Conservation (phyloP, 2,113 vertebrate genomes). For the Crypturellus undulatus region DNA sequence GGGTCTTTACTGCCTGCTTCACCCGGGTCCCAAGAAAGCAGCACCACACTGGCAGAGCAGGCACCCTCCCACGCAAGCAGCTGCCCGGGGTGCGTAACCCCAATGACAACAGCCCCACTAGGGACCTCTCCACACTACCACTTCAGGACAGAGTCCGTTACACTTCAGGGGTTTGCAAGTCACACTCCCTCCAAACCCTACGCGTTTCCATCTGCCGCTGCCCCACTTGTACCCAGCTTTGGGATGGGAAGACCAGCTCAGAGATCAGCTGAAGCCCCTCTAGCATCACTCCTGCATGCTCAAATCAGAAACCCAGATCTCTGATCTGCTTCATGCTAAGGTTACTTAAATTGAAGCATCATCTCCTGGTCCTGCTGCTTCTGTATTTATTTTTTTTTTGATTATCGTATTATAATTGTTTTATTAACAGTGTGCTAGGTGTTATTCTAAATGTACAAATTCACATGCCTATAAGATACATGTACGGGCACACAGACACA, state of each 20-base stretch:
- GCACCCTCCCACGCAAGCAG: neutral
- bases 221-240: neutral
- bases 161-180: neutral
- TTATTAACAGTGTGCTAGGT: neutral
- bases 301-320: neutral
- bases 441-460: neutral
- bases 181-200: neutral
- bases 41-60: neutral
- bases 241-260: neutral
- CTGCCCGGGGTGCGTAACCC: neutral
- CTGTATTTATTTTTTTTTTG: neutral
- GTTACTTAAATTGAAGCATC: neutral
- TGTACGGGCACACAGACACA: constrained; percentile 6
- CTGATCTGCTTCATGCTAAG: neutral
- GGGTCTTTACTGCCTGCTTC: neutral
- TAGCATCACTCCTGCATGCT: neutral
- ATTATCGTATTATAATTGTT: neutral
- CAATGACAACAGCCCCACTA: neutral
- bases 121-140: neutral
- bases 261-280: neutral
- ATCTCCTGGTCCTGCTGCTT: neutral
- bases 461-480: neutral
- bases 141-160: neutral
- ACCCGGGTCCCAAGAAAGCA: neutral
- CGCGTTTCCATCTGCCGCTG: neutral